Conservation (phyloP, 2,888 invertebrate species). For the Allolobophora icterica region DNA sequence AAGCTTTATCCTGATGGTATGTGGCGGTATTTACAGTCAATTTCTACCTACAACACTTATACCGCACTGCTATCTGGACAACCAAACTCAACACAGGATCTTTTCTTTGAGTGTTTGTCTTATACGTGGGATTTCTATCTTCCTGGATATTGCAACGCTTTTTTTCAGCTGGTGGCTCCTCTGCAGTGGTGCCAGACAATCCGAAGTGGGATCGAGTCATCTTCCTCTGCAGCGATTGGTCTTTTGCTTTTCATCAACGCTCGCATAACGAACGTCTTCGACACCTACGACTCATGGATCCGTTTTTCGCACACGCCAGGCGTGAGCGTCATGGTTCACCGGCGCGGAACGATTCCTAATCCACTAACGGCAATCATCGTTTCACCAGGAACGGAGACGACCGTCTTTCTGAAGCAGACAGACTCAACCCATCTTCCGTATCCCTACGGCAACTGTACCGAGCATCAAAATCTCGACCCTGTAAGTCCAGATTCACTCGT, state of each 20-base stretch:
- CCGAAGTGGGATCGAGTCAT: neutral
- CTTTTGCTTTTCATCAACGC: neutral
- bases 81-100: neutral
- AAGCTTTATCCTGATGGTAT: neutral
- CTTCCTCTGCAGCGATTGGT: neutral
- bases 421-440: neutral
- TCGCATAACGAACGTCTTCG: neutral
- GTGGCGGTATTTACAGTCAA: neutral
- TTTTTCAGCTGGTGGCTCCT: neutral
- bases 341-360: neutral
- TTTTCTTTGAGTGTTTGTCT: neutral
- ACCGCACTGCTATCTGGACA: neutral
- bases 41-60: neutral
- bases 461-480: neutral
- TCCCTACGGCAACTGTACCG: neutral
- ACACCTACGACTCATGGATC: neutral
- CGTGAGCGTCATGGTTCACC: neutral
- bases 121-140: neutral
- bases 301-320: neutral
- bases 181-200: neutral
- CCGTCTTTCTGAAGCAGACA: neutral
- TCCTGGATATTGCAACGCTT: neutral
- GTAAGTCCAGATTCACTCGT: neutral
- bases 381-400: constrained; percentile 7
- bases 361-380: neutral